Base-by-base conservation (phyloP, 2,888 invertebrate genomes). In the Apantesis nais region DNA sequence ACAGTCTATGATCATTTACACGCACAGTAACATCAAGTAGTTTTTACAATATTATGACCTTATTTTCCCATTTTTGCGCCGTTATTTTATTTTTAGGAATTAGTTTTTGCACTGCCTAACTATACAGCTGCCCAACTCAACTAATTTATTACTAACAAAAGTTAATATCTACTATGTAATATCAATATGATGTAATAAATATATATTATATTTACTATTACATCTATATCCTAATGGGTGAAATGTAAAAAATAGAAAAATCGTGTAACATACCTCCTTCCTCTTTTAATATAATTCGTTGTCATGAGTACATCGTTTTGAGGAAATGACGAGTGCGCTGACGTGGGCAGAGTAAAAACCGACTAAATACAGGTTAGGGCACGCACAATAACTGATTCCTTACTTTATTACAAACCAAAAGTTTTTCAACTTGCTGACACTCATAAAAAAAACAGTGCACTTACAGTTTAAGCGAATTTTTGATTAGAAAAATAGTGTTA, bases 1-100 rank as follows among this genome's bases (percentile, higher is more conserved):
- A 12, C 29, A 81, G 78, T 77, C 77, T 75, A 78, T 81, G 79
- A 83, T 77, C n/a, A 67, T 67, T 67, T 62, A 62, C 37, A 22
- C n/a, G 16, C 34, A 44, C 34, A 60, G 66, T 16, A 34, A 22
- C 31, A 31, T 44, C 0, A 31, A 19, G 31, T 4, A 16, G 44
- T 44, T 39, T 12, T 39, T 39, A 39, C 39, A 14, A 44, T 3
- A 14, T 1, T 44, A 16, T 55, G n/a, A 55, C 52, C n/a, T 52
- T n/a, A n/a, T 52, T 11, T 25, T 8, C 3, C 25, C n/a, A 3
- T 55, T n/a, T 14, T 2, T 55, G 12, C 25, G n/a, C 25, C 2
- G 12, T 55, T 25, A 9, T 25, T 55, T 29, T 25, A 25, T 58
- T 29, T 29, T 14, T 25, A 55, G 5, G 12, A 55, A 12, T 29